Evolutionary conservation across 2,888 invertebrate species (phyloP), one percentile per base, ranked within the genome.

Genomic region (Tetheella fluctuosa): DNA sequence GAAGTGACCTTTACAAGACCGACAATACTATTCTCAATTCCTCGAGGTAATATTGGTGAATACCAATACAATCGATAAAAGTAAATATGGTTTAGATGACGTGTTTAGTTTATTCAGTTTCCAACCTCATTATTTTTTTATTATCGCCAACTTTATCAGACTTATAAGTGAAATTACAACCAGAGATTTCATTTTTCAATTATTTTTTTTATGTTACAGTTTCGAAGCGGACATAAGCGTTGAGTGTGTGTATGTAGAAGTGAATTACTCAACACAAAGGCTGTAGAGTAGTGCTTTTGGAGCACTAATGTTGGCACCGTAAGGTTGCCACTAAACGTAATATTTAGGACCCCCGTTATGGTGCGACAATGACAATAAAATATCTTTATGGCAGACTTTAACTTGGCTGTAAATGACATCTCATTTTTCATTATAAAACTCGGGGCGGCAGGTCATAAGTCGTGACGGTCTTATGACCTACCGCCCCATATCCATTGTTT

Each of bases 351-450:
- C 39, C 39, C 39, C n/a, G 6, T 42, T 20, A 48, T 48, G 20
- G 10, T 48, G 20, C 10, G 48, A 48, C 17, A 48, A 48, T 48
- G 7, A 20, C 48, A 48, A 48, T 48, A 48, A 48, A 48, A 48
- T 10, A 48, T 48, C 48, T 48, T 48, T 48, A 48, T 48, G 42
- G 42, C 20, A 17, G 17, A 7, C 42, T 48, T 48, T 20, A 48
- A 48, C 42, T 48, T 7, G 42, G 20, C 17, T 48, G 42, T 48
- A 48, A 48, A 48, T 20, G 42, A 48, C 42, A 20, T 48, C 42
- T 20, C 42, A 48, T 48, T 48, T 48, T 48, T 48, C 48, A 48
- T 48, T 48, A 48, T 48, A 20, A 48, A 48, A 48, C 48, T 20
- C 48, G 7, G 48, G 6, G n/a, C n/a, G n/a, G n/a, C n/a, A n/a